Conservation (phyloP, 2,797 vertebrate genomes). For the Pagetopsis macropterus region DNA sequence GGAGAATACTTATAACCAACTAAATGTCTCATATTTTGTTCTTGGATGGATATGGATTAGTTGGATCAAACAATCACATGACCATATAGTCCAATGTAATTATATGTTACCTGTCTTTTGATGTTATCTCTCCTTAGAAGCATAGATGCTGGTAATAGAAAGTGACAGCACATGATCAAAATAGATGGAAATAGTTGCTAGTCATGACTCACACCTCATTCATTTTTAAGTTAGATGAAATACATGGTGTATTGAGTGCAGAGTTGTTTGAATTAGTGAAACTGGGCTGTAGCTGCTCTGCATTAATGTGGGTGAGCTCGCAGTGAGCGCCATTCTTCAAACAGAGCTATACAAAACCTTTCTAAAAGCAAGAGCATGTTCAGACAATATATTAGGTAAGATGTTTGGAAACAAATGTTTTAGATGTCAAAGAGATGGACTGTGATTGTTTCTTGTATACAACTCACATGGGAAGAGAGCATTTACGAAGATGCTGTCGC, state of each 20-base stretch:
- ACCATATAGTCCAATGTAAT: not conserved
- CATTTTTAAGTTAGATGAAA: constrained; percentile 57
- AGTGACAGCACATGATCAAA: constrained; percentile 40
- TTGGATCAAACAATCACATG: not conserved
- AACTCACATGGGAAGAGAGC: not conserved
- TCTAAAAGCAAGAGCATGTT: not conserved
- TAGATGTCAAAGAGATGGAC: not conserved
- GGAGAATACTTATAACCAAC: not conserved
- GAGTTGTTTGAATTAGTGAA: constrained; percentile 25
- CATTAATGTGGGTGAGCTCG: constrained; percentile 22
- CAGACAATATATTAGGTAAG: not conserved
- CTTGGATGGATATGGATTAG: not conserved
- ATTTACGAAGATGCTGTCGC: not conserved
- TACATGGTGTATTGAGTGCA: constrained; percentile 21
- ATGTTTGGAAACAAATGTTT: constrained; percentile 9
- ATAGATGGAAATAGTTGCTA: constrained; percentile 44
- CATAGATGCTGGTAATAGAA: constrained; percentile 22
- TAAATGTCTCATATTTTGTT: not conserved
- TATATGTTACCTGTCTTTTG: not conserved
- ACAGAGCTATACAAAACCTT: constrained; percentile 18
- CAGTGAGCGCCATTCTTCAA: constrained; percentile 18
- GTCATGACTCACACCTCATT: constrained; percentile 47
- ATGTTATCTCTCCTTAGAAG: constrained; percentile 8
- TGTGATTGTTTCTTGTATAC: not conserved
- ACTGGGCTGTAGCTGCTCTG: constrained; percentile 34